A percentile compares a stretch with the other conserved stretches of the same genome.
Evolutionary conservation across 2,888 invertebrate species (phyloP).

Genomic region (Acleris holmiana): DNA sequence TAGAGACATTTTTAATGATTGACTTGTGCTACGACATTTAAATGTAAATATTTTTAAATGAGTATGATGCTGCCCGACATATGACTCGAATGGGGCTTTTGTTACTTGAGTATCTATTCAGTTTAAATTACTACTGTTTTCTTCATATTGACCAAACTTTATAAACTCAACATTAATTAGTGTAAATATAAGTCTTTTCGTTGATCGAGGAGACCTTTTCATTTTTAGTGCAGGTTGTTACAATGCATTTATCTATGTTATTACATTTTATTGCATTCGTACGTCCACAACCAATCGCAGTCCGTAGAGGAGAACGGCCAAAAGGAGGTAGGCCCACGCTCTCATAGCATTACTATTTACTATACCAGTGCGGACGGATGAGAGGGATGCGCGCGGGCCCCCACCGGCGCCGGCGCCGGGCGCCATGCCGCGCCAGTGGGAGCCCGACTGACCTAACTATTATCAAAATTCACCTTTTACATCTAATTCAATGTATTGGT

Average conservation of each 20-base stretch:
- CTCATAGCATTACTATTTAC: slow-evolving; percentile 56
- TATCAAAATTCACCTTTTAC: slow-evolving; percentile 31
- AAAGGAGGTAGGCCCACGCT: slow-evolving; percentile 81
- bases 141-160: slow-evolving; percentile 74
- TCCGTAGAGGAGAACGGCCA: slow-evolving; percentile 84
- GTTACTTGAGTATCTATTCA: slow-evolving; percentile 71
- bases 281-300: slow-evolving; percentile 84
- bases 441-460: slow-evolving; percentile 21
- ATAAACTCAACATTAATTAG: slow-evolving; percentile 66
- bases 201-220: slow-evolving; percentile 67
- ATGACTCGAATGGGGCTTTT: slow-evolving; percentile 78
- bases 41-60: slow-evolving; percentile 79
- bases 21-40: slow-evolving; percentile 75
- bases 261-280: slow-evolving; percentile 85
- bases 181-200: slow-evolving; percentile 67
- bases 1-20: slow-evolving; percentile 79
- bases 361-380: slow-evolving; percentile 55
- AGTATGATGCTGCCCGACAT: slow-evolving; percentile 72
- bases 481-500: slow-evolving; percentile 30
- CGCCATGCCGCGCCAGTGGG: slow-evolving; percentile 22
- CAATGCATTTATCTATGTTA: slow-evolving; percentile 83
- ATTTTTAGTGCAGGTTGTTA: slow-evolving; percentile 77
- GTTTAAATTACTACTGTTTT: slow-evolving; percentile 63
- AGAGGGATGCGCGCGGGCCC: slow-evolving; percentile 42
- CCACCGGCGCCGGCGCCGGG: slow-evolving; percentile 17